These are phyloP conservation scores for Sphaerodactylus townsendi DNA, from an alignment of 2,113 vertebrate genomes.

Conservation along the genomic window DNA sequence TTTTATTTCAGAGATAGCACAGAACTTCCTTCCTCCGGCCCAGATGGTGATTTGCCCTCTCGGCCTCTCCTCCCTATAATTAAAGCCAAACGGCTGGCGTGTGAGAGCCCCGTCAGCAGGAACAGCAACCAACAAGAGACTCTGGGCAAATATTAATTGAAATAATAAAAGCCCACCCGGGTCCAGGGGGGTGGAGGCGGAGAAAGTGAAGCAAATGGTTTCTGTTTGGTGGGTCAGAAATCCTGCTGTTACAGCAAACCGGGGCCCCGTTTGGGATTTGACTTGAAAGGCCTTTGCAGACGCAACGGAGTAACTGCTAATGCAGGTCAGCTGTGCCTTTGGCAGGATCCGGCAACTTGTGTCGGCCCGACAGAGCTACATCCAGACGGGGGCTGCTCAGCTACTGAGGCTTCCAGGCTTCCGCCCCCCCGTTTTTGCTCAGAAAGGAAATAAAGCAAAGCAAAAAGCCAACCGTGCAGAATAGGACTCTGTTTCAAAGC, in stretches of 20 bases:
- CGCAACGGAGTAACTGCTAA: rapidly evolving
- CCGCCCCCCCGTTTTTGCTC: background rate
- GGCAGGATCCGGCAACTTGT: too few species aligned
- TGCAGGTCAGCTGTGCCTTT: background rate
- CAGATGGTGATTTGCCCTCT: background rate
- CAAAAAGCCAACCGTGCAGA: too few species aligned
- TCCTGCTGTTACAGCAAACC: background rate
- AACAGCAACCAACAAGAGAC: rapidly evolving
- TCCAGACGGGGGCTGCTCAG: background rate
- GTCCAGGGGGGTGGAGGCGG: rapidly evolving
- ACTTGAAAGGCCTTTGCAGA: background rate
- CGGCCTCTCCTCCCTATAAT: background rate
- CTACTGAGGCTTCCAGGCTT: background rate
- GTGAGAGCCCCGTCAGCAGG: background rate
- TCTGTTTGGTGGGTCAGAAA: background rate
- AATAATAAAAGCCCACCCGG: background rate
- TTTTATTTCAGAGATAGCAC: background rate
- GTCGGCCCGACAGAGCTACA: too few species aligned
- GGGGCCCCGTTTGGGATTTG: background rate
- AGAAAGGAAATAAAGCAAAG: background rate
- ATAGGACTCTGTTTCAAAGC: background rate
- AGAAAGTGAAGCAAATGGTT: background rate
- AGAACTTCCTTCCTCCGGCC: background rate
- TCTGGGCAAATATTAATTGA: constrained; percentile 12
- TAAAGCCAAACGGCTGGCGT: background rate